A percentile compares a stretch with the other conserved stretches of the same genome.
phyloP scores from a whole-genome alignment of 1,140 invertebrate species.

The Dryas iulia region DNA sequence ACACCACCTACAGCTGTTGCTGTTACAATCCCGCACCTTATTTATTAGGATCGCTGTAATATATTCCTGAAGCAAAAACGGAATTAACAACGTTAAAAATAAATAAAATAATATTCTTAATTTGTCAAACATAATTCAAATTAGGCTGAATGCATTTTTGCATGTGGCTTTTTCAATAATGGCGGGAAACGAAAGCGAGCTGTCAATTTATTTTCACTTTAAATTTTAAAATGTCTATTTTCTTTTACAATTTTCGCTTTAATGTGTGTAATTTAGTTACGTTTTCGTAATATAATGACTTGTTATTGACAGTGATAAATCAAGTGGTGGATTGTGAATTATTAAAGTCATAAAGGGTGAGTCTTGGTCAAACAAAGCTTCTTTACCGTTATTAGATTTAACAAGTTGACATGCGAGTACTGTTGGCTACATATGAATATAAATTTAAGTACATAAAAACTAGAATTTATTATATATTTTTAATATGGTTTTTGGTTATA shows the following conservation, averaged over 20 bases:
- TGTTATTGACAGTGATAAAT: constrained; percentile 27
- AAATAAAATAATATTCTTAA: constrained; percentile 64
- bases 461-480: neutral
- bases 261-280: neutral
- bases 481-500: neutral
- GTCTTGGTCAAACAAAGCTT: constrained; percentile 31
- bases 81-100: constrained; percentile 58
- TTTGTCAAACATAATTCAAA: constrained; percentile 58
- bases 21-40: constrained; percentile 55
- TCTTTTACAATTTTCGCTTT: neutral
- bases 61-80: constrained; percentile 67
- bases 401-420: constrained; percentile 17
- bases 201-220: neutral
- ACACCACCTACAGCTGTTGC: constrained; percentile 44
- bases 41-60: constrained; percentile 63
- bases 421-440: neutral
- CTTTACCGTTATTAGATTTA: constrained; percentile 23
- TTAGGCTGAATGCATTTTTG: constrained; percentile 6
- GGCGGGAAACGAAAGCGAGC: constrained; percentile 1
- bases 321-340: constrained; percentile 23
- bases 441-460: neutral
- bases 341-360: constrained; percentile 25
- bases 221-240: neutral
- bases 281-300: neutral
- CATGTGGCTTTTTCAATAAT: neutral